A percentile compares a stretch with the other conserved stretches of the same genome.
Conservation (phyloP, 2,888 invertebrate genomes). For the Strigamia crassipes region DNA sequence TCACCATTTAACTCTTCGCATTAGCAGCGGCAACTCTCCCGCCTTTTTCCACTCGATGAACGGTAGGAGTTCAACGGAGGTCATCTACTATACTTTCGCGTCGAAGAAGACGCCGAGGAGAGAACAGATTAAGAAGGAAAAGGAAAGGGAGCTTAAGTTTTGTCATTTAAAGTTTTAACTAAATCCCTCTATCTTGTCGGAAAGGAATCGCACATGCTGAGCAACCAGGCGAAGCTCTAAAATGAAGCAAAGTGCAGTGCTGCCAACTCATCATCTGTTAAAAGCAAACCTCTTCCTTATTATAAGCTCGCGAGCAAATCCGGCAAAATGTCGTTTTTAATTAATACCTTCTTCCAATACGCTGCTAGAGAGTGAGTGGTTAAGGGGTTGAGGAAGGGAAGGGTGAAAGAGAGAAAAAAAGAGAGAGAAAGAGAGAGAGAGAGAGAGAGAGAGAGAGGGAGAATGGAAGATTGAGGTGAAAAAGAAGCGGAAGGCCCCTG, state of each 20-base stretch:
- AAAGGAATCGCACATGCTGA: slow-evolving; percentile 36
- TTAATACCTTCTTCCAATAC: slow-evolving; percentile 34
- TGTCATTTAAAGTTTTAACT: slow-evolving; percentile 40
- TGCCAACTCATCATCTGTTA: slow-evolving; percentile 37
- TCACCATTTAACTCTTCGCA: slow-evolving; percentile 40
- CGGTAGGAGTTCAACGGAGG: slow-evolving; percentile 30
- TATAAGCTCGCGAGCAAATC: slow-evolving; percentile 27
- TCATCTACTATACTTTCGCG: slow-evolving; percentile 15
- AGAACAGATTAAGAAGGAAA: slow-evolving; percentile 37
- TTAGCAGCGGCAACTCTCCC: slow-evolving; percentile 23
- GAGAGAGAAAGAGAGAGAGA: not conserved
- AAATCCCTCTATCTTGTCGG: slow-evolving; percentile 40
- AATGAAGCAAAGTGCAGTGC: slow-evolving; percentile 28
- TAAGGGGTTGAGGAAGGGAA: slow-evolving; percentile 10
- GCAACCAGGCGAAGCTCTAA: slow-evolving; percentile 31
- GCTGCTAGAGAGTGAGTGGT: not conserved
- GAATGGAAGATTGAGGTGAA: slow-evolving; percentile 32
- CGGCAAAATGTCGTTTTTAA: slow-evolving; percentile 37
- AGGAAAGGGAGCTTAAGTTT: slow-evolving; percentile 42
- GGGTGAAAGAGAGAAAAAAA: not conserved
- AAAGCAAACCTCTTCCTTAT: slow-evolving; percentile 35
- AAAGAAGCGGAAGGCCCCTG: slow-evolving; percentile 18
- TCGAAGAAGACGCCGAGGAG: slow-evolving; percentile 27
- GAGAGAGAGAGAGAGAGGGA: not conserved
- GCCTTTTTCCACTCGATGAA: slow-evolving; percentile 41